Base-by-base conservation (phyloP, 2,888 invertebrate species). In the Eupeodes latifasciatus region DNA sequence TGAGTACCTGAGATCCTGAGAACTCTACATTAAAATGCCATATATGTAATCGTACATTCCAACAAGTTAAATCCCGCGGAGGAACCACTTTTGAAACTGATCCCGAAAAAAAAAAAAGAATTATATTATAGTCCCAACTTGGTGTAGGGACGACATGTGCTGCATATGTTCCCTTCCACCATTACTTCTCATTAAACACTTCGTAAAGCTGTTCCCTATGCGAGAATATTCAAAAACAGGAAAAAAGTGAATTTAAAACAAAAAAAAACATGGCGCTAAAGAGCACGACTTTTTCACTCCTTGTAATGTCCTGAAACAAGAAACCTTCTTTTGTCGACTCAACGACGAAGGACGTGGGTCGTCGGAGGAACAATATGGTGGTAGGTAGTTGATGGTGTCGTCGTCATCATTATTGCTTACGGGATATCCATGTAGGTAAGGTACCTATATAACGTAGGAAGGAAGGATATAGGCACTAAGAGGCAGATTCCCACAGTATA, bases 111-210 rank as follows among this genome's bases (percentile, higher is more conserved):
- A 16, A 55, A 62, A 69, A 69, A 75, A 76, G 61, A 40, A 44
- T 36, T 16, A 9, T 55, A 55, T 55, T 5, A 55, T 11, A 71
- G 36, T 78, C 36, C 77, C 71, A 74, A 76, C 76, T 80, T 83
- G 83, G 84, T 84, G 27, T 27, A 5, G 9, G 40, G 40, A 27
- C 27, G 40, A 81, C 81, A 85, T 85, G 59, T 72, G 88, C 85
- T 72, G 88, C 85, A 88, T 87, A 84, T 88, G 79, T 81, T 85
- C 78, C 74, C 74, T 61, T 53, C 74, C 88, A 59, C 74, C 88
- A 85, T 88, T 88, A 88, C 81, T 88, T 78, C 88, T 88, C 85
- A 88, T 88, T 88, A 88, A 88, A 88, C 88, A 88, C 88, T 88
- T 85, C 78, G 88, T 88, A 84, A 88, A 88, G 88, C 88, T 78